Base-by-base conservation (phyloP, 1,140 invertebrate species). In the Dendrolimus kikuchii region DNA sequence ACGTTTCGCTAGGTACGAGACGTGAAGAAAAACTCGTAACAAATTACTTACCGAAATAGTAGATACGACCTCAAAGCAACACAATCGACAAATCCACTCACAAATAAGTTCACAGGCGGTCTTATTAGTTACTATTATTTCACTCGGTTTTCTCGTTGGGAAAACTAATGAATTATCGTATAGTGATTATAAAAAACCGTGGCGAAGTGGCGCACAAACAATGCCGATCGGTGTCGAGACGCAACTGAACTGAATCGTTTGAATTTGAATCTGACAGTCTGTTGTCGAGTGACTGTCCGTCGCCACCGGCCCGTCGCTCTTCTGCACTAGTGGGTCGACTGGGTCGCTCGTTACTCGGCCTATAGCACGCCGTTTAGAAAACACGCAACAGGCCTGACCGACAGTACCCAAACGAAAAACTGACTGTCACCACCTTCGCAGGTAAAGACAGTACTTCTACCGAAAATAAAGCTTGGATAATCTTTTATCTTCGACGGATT, bases 91-190 rank as follows among this genome's bases (percentile, higher is more conserved):
- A 74, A 71, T 61, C 58, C 73, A 81, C 72, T 68, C 74, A 77
- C 67, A 77, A 69, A 49, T 59, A 44, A 54, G 59, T 61, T 46
- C 61, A 64, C 61, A 52, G 50, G 58, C 58, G 51, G 43, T 57
- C 52, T 59, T 58, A 58, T 48, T 51, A 55, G 48, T 62, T 56
- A 45, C 8, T 51, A 38, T 64, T 78, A 75, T 80, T 79, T 76
- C 78, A 84, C 81, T 79, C 71, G 69, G 76, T 84, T 77, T 81
- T 81, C 75, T 75, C 74, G 58, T 54, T 46, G 45, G 68, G 74
- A 77, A 78, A 84, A 84, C 74, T 63, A 77, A 79, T 70, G 74
- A 75, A 76, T 65, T 71, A 66, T 71, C 66, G 63, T 70, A 51
- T 62, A 60, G 47, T 59, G 56, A 8, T 6, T 49, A 49, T 38